phyloP scores from a whole-genome alignment of 2,113 vertebrate genomes.

The Phodopus roborovskii region DNA sequence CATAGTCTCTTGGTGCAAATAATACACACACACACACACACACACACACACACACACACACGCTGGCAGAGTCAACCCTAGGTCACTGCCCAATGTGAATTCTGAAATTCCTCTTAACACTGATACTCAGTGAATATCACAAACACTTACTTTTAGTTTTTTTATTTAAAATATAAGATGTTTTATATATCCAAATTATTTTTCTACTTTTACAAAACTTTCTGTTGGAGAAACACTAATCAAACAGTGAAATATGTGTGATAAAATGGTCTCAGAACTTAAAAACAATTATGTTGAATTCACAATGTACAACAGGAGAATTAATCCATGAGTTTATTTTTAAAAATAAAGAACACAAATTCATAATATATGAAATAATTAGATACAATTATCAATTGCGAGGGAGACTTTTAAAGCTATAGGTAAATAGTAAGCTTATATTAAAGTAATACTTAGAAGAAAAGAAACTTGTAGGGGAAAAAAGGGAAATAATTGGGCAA shows the following conservation, averaged over 20 bases:
- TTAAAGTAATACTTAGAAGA: constrained; percentile 2
- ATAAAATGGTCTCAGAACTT: not conserved
- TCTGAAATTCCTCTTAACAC: not conserved
- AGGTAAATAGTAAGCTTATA: not conserved
- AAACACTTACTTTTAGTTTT: not conserved
- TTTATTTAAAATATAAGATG: constrained; percentile 9
- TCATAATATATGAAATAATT: not conserved
- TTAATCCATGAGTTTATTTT: not conserved
- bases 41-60: not conserved
- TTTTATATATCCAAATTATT: constrained; percentile 9
- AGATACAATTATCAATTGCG: not conserved
- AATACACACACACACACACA: not conserved
- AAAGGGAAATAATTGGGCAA: not conserved
- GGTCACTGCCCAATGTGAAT: not conserved
- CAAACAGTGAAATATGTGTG: not conserved
- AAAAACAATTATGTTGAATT: not conserved
- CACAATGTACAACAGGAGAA: not conserved
- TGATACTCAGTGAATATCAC: constrained; percentile 5
- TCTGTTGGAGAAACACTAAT: not conserved
- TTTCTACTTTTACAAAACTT: not conserved
- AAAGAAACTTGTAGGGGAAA: constrained; percentile 4
- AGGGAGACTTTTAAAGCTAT: not conserved
- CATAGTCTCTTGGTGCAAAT: not conserved
- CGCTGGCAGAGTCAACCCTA: not conserved
- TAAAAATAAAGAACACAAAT: constrained; percentile 4